Conservation (phyloP, 2,797 vertebrate genomes). For the Gymnocypris eckloni region DNA sequence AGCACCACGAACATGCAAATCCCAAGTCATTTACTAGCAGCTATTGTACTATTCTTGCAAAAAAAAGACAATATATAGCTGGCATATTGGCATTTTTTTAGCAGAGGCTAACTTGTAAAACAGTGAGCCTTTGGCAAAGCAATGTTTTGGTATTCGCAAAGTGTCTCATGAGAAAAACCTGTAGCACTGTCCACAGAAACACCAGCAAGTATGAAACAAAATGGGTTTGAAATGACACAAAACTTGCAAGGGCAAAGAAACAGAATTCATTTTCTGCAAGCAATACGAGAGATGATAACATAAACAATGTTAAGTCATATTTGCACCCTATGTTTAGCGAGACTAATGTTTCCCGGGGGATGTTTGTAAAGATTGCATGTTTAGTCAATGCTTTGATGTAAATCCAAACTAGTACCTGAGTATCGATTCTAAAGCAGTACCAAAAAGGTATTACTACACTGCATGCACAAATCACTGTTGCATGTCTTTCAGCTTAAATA, state of each 20-base stretch:
- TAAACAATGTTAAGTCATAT: not conserved
- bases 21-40: not conserved
- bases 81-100: not conserved
- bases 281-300: not conserved
- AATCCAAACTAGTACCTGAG: too few relatives aligned
- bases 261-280: not conserved
- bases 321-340: too few relatives aligned
- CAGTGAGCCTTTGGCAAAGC: not conserved
- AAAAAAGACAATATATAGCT: not conserved
- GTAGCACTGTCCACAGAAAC: not conserved
- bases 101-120: not conserved
- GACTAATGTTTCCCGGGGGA: too few relatives aligned
- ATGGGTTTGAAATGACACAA: too few relatives aligned
- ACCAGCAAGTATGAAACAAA: not conserved
- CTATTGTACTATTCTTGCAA: not conserved
- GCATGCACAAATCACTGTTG: too few relatives aligned
- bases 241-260: not conserved
- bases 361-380: too few relatives aligned
- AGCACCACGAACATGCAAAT: not conserved
- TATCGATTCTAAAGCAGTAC: too few relatives aligned
- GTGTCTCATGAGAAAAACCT: not conserved
- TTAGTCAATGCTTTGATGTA: too few relatives aligned
- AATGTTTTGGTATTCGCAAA: not conserved
- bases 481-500: too few relatives aligned
- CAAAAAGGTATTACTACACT: too few relatives aligned